Evolutionary conservation across 2,888 invertebrate genomes (phyloP), one percentile per base, ranked within the genome.

Genomic region (Xanthorhoe designata): DNA sequence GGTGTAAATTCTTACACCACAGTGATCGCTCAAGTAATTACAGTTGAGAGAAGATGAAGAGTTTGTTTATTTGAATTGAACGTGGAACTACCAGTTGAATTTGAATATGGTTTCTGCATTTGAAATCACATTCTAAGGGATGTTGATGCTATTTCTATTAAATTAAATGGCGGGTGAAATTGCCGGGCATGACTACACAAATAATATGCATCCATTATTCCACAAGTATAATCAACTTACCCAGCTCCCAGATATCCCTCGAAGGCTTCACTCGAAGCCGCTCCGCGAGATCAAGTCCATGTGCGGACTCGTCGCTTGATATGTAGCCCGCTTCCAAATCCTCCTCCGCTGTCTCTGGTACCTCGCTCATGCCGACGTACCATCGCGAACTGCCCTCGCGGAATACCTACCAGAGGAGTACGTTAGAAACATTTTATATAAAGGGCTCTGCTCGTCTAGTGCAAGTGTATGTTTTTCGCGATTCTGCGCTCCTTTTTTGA

Each of bases 221-320:
- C 6, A 15, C 1, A 6, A 45, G 45, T 45, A 45, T 1, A 47
- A 47, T 17, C 15, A 54, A 32, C 68, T 77, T 78, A 93, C 94
- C 94, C 67, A 89, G 77, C 72, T 90, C 90, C 94, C 94, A 94
- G 70, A 94, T 92, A 72, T 94, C 93, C 64, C 84, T 86, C 15
- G 93, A 90, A 38, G 91, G 92, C 68, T 92, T 92, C 59, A 90
- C 86, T 66, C 91, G 79, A 24, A 92, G 71, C 55, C 91, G 78
- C 68, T 91, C 92, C 0, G 86, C 89, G 72, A 94, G 90, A 67
- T 94, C 94, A 4, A 84, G 87, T 0, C 90, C 92, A 47, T 91
- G 90, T 0, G 85, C 91, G 0, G 92, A 92, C 76, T 94, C 94
- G 76, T 95, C 95, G 72, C 94, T 95, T 60, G 94, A 94, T 66